Conservation (phyloP, 2,888 invertebrate species). For the Pammene fasciana region DNA sequence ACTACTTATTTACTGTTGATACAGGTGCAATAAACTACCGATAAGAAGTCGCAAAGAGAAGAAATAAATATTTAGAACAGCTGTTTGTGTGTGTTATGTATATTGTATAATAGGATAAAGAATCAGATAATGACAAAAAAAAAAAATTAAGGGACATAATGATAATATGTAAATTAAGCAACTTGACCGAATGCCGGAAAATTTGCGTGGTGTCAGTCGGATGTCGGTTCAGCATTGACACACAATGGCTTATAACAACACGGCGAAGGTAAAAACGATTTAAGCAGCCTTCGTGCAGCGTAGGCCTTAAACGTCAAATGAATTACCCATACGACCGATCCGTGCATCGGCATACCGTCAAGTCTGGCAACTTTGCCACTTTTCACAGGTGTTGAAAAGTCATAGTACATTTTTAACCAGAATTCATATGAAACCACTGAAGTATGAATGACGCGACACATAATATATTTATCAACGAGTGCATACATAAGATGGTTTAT, state of each 20-base stretch:
- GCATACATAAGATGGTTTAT: too few relatives aligned
- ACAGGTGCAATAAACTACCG: slow-evolving; percentile 1
- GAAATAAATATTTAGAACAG: slow-evolving; percentile 18
- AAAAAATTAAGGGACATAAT: too few relatives aligned
- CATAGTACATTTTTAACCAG: too few relatives aligned
- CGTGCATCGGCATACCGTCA: slow-evolving; percentile 48
- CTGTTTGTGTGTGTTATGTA: background rate
- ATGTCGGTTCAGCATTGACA: slow-evolving; percentile 64
- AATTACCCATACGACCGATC: slow-evolving; percentile 54
- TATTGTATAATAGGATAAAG: too few relatives aligned
- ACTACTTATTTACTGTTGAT: slow-evolving; percentile 10
- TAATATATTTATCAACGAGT: too few relatives aligned
- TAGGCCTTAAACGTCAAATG: slow-evolving; percentile 58
- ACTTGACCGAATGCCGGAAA: slow-evolving; percentile 32
- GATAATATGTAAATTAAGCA: slow-evolving; percentile 7
- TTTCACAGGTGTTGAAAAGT: too few relatives aligned
- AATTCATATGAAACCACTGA: too few relatives aligned
- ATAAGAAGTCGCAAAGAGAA: slow-evolving; percentile 3
- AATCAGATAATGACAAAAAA: too few relatives aligned
- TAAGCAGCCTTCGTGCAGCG: slow-evolving; percentile 61
- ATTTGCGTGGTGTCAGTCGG: slow-evolving; percentile 48
- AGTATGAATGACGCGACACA: too few relatives aligned
- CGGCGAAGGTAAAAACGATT: slow-evolving; percentile 68
- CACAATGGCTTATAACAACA: slow-evolving; percentile 67
- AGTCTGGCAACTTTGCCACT: too few relatives aligned